Evolutionary conservation across 2,113 vertebrate genomes (phyloP), one percentile per base, ranked within the genome.

Genomic region (Archilochus colubris): DNA sequence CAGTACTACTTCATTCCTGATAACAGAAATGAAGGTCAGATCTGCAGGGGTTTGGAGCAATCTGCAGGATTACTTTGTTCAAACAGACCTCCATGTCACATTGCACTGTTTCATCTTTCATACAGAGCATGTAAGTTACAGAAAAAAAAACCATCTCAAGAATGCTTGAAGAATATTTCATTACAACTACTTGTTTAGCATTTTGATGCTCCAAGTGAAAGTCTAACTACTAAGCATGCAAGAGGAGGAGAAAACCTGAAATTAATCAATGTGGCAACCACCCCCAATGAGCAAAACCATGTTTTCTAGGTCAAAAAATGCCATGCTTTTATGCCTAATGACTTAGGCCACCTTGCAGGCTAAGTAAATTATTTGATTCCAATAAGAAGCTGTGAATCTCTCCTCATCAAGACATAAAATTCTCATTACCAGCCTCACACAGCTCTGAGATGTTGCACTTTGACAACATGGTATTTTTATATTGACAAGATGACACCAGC

Each of bases 341-440:
- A 86, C 61, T 94, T 66, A 81, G 64, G 36, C n/a, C n/a, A 40
- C 82, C 76, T 86, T 48, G 83, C 46, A 80, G 91, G 64, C 48
- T 77, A 92, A 89, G 72, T 92, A 87, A 85, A 89, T 91, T 74
- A 95, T 74, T 93, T 91, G 64, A 94, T 88, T 95, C 72, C 75
- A 95, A 12, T 84, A 81, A 92, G 73, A 79, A 75, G 62, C 67
- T 79, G 46, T 4, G 8, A 91, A 93, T 69, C 79, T 88, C 63
- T 78, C 73, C 44, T 88, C 51, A 74, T 66, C 79, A 72, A 95
- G 79, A 86, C 76, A 94, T 27, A 86, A 88, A 94, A 82, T 85
- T 89, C 94, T 94, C 72, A 93, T 93, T 94, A 95, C 55, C 36
- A 77, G 74, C 64, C 48, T 67, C 31, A 85, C 75, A 89, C 5